Evolutionary conservation across 1,140 invertebrate species (phyloP).

Genomic region (Dreissena rostriformis): DNA sequence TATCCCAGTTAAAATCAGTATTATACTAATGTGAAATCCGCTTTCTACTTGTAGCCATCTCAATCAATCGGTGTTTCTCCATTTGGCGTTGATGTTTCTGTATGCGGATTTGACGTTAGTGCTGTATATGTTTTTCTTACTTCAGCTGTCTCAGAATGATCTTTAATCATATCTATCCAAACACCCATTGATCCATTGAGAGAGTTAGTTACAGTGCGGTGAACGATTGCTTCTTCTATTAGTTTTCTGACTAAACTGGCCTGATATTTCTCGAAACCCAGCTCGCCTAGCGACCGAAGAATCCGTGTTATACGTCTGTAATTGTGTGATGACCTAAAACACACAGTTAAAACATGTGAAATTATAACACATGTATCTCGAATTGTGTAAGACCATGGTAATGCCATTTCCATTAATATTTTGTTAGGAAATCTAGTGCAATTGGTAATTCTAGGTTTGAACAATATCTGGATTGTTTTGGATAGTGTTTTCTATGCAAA

Average conservation of each 20-base stretch:
- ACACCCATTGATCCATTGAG: not conserved
- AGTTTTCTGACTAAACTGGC: slow-evolving; percentile 9
- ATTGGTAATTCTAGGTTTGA: no score
- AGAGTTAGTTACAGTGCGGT: not conserved
- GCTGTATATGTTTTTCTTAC: slow-evolving; percentile 3
- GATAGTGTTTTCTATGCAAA: no score
- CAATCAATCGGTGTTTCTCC: no score
- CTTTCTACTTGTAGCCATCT: no score
- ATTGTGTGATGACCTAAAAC: slow-evolving; percentile 32
- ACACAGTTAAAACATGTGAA: not conserved
- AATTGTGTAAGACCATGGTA: not conserved
- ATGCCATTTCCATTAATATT: no score
- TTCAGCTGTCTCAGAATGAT: not conserved
- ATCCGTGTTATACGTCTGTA: slow-evolving; percentile 33
- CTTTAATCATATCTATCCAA: slow-evolving; percentile 27
- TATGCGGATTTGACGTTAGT: not conserved
- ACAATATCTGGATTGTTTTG: no score
- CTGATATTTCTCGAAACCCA: slow-evolving; percentile 28
- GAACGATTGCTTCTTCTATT: slow-evolving; percentile 12
- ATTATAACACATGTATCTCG: not conserved
- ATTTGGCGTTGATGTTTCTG: not conserved
- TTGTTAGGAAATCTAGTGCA: no score
- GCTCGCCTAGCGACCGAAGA: slow-evolving; percentile 17
- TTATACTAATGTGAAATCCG: no score
- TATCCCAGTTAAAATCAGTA: no score